phyloP scores from a whole-genome alignment of 2,888 invertebrate species.

The Lutraria lutraria region DNA sequence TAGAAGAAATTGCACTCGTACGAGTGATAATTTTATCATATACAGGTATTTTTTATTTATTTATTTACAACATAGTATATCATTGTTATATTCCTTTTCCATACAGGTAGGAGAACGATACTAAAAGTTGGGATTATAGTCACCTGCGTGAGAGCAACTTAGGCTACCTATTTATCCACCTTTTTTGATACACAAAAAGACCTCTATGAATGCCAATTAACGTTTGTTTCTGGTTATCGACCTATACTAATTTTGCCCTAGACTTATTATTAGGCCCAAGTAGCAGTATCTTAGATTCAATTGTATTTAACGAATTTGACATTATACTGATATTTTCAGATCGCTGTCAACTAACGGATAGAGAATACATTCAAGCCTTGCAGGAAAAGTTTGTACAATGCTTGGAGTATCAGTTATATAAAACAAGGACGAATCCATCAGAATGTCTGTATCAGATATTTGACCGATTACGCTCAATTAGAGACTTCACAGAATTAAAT shows the following conservation, averaged over 20 bases:
- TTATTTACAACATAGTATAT: background rate
- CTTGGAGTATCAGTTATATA: slow-evolving; percentile 65
- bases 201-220: too few relatives aligned
- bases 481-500: slow-evolving; percentile 54
- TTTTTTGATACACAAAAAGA: too few relatives aligned
- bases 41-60: slow-evolving; percentile 56
- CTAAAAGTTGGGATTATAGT: too few relatives aligned
- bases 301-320: too few relatives aligned
- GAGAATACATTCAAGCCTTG: slow-evolving; percentile 66
- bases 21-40: slow-evolving; percentile 70
- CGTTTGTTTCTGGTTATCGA: too few relatives aligned
- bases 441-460: slow-evolving; percentile 52
- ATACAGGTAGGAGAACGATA: background rate
- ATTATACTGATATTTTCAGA: slow-evolving; percentile 60
- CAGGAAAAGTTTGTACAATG: slow-evolving; percentile 76
- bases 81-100: background rate
- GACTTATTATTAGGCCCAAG: too few relatives aligned
- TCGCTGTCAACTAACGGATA: slow-evolving; percentile 71
- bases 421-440: slow-evolving; percentile 26
- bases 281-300: too few relatives aligned
- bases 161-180: too few relatives aligned
- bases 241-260: too few relatives aligned
- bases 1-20: slow-evolving; percentile 70
- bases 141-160: too few relatives aligned
- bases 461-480: slow-evolving; percentile 51